A percentile compares a stretch with the other conserved stretches of the same genome.
These are phyloP conservation scores for Drosophila subsilvestris DNA, from an alignment of 2,888 invertebrate species.

Conservation along the genomic window DNA sequence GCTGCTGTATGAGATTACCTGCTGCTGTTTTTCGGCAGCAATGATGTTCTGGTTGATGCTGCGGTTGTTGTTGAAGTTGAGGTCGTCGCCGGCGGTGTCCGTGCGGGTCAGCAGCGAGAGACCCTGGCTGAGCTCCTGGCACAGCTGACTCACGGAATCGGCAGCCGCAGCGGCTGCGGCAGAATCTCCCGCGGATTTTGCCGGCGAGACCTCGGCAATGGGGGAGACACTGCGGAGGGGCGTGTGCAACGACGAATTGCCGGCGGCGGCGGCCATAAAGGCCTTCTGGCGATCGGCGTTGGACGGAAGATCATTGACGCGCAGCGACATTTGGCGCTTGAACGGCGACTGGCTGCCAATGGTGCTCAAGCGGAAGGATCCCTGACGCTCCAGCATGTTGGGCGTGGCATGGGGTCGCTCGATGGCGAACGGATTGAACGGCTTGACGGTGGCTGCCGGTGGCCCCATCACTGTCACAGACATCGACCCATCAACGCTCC, in stretches of 20 bases:
- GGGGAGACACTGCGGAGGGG: constrained; percentile 87
- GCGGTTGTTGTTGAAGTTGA: constrained; percentile 86
- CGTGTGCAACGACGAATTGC: constrained; percentile 71
- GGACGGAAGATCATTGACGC: constrained; percentile 97
- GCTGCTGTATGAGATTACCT: constrained; percentile 64
- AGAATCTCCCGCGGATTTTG: constrained; percentile 80
- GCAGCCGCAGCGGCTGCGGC: constrained; percentile 54
- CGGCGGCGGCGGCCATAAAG: constrained; percentile 82
- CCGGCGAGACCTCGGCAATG: constrained; percentile 90
- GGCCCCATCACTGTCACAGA: constrained; percentile 50
- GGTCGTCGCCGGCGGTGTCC: constrained; percentile 84
- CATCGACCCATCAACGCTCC: constrained; percentile 75
- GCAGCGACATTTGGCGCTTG: constrained; percentile 97
- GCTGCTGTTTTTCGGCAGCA: constrained; percentile 79
- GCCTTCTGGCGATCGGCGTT: constrained; percentile 92
- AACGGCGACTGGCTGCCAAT: constrained; percentile 93
- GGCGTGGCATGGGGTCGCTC: constrained; percentile 98
- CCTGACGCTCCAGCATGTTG: constrained; percentile 96
- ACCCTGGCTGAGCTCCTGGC: constrained; percentile 90
- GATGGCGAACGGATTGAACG: constrained; percentile 96
- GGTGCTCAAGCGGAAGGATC: constrained; percentile 95
- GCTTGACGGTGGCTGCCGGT: constrained; percentile 84
- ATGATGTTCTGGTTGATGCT: constrained; percentile 86
- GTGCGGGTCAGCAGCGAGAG: constrained; percentile 88
- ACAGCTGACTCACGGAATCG: constrained; percentile 89